Evolutionary conservation across 2,113 vertebrate genomes (phyloP).

Genomic region (Cynocephalus volans): DNA sequence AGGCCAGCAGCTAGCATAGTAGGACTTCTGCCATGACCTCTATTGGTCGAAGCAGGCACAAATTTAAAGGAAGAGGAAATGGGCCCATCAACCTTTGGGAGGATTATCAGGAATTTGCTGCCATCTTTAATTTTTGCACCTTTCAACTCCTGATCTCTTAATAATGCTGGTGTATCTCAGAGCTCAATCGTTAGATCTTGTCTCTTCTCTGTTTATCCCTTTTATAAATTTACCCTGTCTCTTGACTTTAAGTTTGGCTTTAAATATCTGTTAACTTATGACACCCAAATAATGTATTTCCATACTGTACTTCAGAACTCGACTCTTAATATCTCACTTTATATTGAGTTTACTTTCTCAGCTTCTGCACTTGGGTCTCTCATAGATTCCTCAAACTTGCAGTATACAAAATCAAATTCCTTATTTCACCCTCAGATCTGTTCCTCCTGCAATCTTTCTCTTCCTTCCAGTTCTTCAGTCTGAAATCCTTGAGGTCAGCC

Average conservation of each 20-base stretch:
- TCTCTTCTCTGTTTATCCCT: background rate
- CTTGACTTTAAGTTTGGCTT: background rate
- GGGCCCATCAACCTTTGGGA: background rate
- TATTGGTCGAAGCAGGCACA: background rate
- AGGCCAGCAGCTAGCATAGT: background rate
- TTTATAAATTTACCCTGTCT: background rate
- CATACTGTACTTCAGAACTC: background rate
- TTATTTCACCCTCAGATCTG: background rate
- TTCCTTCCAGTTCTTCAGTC: background rate
- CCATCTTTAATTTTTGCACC: background rate
- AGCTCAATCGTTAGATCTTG: background rate
- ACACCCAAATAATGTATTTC: background rate
- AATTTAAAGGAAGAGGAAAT: background rate
- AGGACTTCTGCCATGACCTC: background rate
- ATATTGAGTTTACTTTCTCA: background rate
- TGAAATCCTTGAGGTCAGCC: background rate
- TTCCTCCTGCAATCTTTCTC: background rate
- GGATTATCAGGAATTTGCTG: background rate
- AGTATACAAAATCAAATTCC: background rate
- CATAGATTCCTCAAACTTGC: background rate
- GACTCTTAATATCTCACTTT: background rate
- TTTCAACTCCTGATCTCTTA: background rate
- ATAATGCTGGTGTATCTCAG: background rate
- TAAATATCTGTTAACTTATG: background rate
- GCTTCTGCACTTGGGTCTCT: background rate